A percentile compares a stretch with the other conserved stretches of the same genome.
These are phyloP conservation scores for Magallana gigas DNA, from an alignment of 1,140 invertebrate genomes.

Conservation along the genomic window DNA sequence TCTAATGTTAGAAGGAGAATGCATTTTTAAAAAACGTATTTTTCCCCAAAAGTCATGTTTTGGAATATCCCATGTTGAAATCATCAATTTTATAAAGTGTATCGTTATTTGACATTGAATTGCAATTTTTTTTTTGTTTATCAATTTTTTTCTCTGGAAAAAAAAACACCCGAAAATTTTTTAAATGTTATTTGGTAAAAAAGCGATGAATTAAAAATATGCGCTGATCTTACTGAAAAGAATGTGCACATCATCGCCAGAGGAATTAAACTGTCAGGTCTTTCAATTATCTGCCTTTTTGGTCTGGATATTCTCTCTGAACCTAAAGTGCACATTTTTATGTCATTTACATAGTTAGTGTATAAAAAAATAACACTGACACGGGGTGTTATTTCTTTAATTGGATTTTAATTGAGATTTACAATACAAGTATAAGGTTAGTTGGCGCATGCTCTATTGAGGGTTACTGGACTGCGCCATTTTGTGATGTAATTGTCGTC, in stretches of 20 bases:
- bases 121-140: too few species aligned
- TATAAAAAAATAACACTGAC: not conserved
- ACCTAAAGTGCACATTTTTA: constrained; percentile 7
- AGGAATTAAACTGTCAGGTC: not conserved
- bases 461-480: not conserved
- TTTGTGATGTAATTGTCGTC: constrained; percentile 1
- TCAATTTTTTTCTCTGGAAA: too few species aligned
- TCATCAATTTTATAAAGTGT: too few species aligned
- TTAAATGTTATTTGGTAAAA: not conserved
- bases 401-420: constrained; percentile 33
- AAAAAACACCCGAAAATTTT: not conserved
- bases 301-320: not conserved
- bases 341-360: not conserved
- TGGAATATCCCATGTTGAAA: too few species aligned
- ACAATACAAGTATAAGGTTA: not conserved
- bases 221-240: not conserved
- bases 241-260: not conserved
- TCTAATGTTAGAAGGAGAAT: too few species aligned
- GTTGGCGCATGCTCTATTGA: constrained; percentile 31
- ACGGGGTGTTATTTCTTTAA: constrained; percentile 9
- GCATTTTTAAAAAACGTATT: too few species aligned
- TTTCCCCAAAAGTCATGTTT: too few species aligned
- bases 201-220: not conserved
- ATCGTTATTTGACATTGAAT: too few species aligned
- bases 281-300: constrained; percentile 27